Evolutionary conservation across 2,888 invertebrate genomes (phyloP).

Genomic region (Crocallis elinguaria): DNA sequence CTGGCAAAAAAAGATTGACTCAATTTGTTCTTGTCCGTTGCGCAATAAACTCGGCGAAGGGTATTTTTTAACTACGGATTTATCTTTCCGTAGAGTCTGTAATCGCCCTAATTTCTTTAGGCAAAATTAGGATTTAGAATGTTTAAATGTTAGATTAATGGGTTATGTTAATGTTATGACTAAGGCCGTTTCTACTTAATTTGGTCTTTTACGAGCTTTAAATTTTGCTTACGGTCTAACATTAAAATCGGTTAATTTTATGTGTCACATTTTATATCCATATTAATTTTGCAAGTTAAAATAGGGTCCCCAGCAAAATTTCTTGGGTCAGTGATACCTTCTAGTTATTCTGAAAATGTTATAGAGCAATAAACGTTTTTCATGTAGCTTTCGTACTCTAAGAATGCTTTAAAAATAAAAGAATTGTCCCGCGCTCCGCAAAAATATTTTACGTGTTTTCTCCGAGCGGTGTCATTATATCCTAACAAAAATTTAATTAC

Average conservation of each 20-base stretch:
- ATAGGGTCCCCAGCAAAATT: not conserved
- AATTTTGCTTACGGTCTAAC: constrained; percentile 31
- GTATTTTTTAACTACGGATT: constrained; percentile 78
- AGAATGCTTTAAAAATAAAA: constrained; percentile 17
- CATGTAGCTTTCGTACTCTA: constrained; percentile 10
- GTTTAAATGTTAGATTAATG: constrained; percentile 60
- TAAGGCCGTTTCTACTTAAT: constrained; percentile 39
- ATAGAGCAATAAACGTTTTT: constrained; percentile 10
- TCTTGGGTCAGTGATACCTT: constrained; percentile 1
- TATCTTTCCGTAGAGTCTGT: constrained; percentile 69
- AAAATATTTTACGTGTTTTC: constrained; percentile 51
- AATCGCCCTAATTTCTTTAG: constrained; percentile 69
- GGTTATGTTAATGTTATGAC: constrained; percentile 54
- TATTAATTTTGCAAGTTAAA: constrained; percentile 2
- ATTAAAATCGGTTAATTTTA: constrained; percentile 16
- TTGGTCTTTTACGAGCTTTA: constrained; percentile 37
- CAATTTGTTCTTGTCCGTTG: constrained; percentile 82
- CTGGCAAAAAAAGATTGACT: constrained; percentile 80
- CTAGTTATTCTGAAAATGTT: constrained; percentile 3
- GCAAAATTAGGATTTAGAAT: constrained; percentile 62
- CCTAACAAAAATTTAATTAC: constrained; percentile 74
- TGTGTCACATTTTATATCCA: constrained; percentile 1
- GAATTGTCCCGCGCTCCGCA: constrained; percentile 33
- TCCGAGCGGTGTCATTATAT: constrained; percentile 54
- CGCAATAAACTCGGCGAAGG: constrained; percentile 77